Conservation (phyloP, 2,797 vertebrate species). For the Microctenopoma lineatum region DNA sequence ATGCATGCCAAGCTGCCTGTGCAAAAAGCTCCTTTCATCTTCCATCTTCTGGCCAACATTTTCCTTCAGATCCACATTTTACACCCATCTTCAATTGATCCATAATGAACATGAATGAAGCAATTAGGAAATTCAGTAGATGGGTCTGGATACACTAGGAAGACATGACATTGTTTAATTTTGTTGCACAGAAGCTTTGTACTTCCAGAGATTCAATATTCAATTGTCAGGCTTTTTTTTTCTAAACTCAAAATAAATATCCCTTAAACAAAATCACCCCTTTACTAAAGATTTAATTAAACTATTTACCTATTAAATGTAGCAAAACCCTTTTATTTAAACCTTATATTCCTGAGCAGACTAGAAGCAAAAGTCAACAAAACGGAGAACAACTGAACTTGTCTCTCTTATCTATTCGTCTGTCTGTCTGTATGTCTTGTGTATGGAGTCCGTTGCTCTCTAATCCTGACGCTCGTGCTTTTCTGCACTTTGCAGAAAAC, state of each 20-base stretch:
- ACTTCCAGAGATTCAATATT: slow-evolving; percentile 13
- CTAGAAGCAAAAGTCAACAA: slow-evolving; percentile 53
- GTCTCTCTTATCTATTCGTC: slow-evolving; percentile 83
- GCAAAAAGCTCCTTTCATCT: slow-evolving; percentile 82
- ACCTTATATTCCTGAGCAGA: slow-evolving; percentile 57
- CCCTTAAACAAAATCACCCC: not conserved
- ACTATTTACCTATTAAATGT: slow-evolving; percentile 33
- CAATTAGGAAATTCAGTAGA: slow-evolving; percentile 40
- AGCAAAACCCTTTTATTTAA: slow-evolving; percentile 19
- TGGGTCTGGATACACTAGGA: slow-evolving; percentile 38
- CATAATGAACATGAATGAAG: slow-evolving; percentile 64
- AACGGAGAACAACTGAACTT: slow-evolving; percentile 77
- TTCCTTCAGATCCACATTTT: slow-evolving; percentile 82
- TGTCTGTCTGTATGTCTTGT: slow-evolving; percentile 85
- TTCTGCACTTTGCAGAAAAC: slow-evolving; percentile 88
- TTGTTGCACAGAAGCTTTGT: slow-evolving; percentile 31
- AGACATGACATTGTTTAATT: slow-evolving; percentile 32
- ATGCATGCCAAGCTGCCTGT: slow-evolving; percentile 86
- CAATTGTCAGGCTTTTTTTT: slow-evolving; percentile 25
- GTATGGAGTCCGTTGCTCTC: slow-evolving; percentile 83
- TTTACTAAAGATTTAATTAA: slow-evolving; percentile 34
- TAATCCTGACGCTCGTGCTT: slow-evolving; percentile 87
- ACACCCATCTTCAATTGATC: slow-evolving; percentile 75
- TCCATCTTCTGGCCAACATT: slow-evolving; percentile 81
- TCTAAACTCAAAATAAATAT: slow-evolving; percentile 33